Evolutionary conservation across 2,888 invertebrate genomes (phyloP), one percentile per base, ranked within the genome.

Genomic region (Aricia artaxerxes): DNA sequence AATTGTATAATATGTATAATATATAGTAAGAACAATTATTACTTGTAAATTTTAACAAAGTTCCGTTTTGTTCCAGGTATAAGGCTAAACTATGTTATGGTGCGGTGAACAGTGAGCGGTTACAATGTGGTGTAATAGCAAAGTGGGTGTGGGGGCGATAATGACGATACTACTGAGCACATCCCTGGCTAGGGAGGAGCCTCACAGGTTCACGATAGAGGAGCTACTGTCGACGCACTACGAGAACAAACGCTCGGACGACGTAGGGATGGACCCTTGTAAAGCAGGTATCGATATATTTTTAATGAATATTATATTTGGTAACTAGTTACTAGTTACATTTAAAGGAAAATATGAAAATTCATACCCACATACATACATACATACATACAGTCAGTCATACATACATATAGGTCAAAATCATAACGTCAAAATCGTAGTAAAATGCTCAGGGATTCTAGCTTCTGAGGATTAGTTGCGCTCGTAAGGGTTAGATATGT

Each of bases 221-320:
- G 96, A 97, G 86, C 91, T 97, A 83, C 88, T 97, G 85, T 95
- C 91, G 79, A 95, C 91, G 79, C 93, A 95, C 83, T 97, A 97
- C 85, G 96, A 96, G 75, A 94, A 94, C 81, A 96, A 96, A 87
- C 95, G 96, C 81, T 97, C 97, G 73, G 95, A 95, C 82, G 98
- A 98, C 88, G 91, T 97, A 82, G 97, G 98, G 88, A 93, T 97
- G 95, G 98, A 98, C 92, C 97, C 98, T 79, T 98, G 98, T 92
- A 98, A 98, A 95, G 97, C 97, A 92, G 96, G 96, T 90, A 5
- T 31, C 78, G 1, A 53, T 31, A n/a, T 49, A 4, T 73, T 53
- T 61, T 38, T 64, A 44, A 35, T 81, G 78, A 80, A 76, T 76
- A 13, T 76, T 35, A 31, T 24, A 24, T 2, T 31, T 24, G 11